Conservation (phyloP, 2,797 vertebrate species). For the Ammospiza maritima region DNA sequence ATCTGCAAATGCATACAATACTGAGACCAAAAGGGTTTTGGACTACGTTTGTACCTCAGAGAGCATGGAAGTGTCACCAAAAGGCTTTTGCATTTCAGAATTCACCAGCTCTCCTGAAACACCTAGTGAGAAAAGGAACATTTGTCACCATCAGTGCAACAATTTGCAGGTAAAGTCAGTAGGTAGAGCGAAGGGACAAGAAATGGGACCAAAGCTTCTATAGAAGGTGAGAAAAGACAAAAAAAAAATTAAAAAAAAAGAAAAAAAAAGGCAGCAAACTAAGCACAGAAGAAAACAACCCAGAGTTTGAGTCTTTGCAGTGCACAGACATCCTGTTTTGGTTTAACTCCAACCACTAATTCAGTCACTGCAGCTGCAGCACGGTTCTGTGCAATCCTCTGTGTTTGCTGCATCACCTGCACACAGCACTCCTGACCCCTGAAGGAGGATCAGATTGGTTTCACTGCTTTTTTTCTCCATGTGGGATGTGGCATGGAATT, state of each 20-base stretch:
- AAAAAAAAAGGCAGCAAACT: neutral
- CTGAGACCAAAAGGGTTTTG: neutral
- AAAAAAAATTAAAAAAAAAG: neutral
- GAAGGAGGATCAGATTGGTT: neutral
- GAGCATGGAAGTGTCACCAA: neutral
- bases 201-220: neutral
- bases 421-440: neutral
- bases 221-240: neutral
- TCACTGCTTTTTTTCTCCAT: too few species aligned
- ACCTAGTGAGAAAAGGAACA: conserved; percentile 25
- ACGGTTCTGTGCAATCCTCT: neutral
- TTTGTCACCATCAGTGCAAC: neutral
- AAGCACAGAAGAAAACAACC: neutral
- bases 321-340: neutral
- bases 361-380: neutral
- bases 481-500: neutral
- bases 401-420: neutral
- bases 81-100: neutral
- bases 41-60: conserved; percentile 25
- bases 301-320: neutral
- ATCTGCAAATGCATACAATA: neutral
- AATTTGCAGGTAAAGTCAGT: neutral
- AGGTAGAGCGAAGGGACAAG: neutral
- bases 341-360: neutral
- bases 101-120: neutral